phyloP scores from a whole-genome alignment of 2,797 vertebrate species.

The Pangasius djambal region DNA sequence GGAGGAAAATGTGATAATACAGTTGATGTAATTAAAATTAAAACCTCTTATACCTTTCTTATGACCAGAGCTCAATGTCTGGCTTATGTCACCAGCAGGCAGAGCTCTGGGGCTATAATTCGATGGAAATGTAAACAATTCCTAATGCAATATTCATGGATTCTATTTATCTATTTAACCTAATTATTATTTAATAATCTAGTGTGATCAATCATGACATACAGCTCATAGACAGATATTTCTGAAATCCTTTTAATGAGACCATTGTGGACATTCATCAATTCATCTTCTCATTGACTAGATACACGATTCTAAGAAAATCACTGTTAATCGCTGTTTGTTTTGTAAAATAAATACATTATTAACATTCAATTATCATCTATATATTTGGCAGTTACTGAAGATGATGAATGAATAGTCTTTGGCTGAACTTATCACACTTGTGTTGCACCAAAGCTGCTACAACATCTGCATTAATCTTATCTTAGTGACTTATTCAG shows the following conservation, averaged over 20 bases:
- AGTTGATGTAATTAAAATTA: neutral
- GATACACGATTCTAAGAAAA: neutral
- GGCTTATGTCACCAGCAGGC: neutral
- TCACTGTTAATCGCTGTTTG: neutral
- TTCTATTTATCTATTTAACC: too few relatives aligned
- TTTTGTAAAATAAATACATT: neutral
- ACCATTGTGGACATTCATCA: neutral
- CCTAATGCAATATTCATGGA: neutral
- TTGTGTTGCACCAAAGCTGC: neutral
- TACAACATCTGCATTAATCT: conserved; percentile 3
- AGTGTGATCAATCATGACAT: neutral
- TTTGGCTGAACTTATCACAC: neutral
- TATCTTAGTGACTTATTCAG: neutral
- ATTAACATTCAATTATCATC: too few relatives aligned
- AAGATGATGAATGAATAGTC: neutral
- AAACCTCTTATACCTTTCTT: neutral
- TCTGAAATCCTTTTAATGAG: neutral
- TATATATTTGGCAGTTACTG: neutral
- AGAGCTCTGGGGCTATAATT: neutral
- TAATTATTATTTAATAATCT: neutral
- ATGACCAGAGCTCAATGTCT: neutral
- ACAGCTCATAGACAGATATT: neutral
- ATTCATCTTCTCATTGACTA: neutral
- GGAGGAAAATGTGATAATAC: neutral
- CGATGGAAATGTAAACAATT: neutral